Conservation (phyloP, 2,113 vertebrate genomes). For the Panthera leo region DNA sequence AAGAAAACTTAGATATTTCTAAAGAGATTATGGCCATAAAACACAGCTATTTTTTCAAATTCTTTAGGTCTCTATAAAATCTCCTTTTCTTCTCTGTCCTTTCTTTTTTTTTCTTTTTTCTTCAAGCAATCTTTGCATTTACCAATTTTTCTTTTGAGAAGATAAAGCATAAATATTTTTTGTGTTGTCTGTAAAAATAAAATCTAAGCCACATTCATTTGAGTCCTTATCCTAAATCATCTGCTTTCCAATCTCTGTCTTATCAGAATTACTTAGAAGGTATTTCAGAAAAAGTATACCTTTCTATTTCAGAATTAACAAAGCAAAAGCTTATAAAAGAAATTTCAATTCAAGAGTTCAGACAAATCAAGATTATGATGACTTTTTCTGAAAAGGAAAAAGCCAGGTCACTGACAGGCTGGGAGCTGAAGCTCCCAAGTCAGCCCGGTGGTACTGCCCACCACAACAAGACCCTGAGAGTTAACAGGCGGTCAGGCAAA, state of each 20-base stretch:
- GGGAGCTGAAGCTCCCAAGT: background rate
- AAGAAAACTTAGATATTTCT: background rate
- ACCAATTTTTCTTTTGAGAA: background rate
- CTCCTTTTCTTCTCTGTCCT: background rate
- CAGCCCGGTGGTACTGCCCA: background rate
- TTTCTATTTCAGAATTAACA: constrained; percentile 44
- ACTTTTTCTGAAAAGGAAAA: background rate
- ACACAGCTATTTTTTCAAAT: background rate
- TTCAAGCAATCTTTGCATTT: background rate
- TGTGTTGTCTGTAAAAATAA: background rate
- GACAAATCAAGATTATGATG: background rate
- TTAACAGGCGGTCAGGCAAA: background rate
- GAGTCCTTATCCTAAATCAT: background rate
- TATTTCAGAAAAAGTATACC: background rate
- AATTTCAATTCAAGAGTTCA: background rate
- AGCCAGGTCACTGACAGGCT: background rate
- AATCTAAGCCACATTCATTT: background rate
- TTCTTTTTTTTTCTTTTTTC: background rate
- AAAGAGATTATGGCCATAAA: background rate
- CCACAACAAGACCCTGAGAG: background rate
- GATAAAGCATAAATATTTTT: background rate
- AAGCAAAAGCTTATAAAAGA: background rate
- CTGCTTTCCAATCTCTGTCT: background rate
- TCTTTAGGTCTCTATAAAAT: background rate
- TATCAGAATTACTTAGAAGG: background rate